Evolutionary conservation across 2,797 vertebrate genomes (phyloP).

Genomic region (Gallinago solitaria): DNA sequence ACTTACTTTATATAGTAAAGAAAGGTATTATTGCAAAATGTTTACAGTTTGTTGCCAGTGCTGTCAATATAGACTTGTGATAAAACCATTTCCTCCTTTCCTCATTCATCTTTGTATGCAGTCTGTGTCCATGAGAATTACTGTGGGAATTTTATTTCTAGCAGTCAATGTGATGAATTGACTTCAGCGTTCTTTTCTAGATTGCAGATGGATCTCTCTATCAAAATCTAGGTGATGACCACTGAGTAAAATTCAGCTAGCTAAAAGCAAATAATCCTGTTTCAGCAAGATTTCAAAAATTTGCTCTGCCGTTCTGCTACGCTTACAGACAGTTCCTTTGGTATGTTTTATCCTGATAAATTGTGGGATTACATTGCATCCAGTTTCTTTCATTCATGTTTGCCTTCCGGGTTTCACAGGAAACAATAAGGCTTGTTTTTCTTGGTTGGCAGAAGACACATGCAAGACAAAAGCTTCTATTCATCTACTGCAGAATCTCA

Average conservation of each 20-base stretch:
- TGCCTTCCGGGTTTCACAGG: constrained; percentile 22
- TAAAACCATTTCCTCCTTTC: constrained; percentile 9
- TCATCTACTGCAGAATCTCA: background rate
- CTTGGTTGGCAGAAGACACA: constrained; percentile 42
- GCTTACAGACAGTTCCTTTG: background rate
- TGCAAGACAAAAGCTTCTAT: constrained; percentile 35
- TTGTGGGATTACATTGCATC: background rate
- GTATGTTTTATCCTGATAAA: background rate
- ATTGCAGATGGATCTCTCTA: background rate
- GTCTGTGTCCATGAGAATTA: background rate
- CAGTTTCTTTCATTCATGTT: background rate
- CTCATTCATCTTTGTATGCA: background rate
- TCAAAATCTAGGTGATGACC: background rate
- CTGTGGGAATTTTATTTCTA: constrained; percentile 6
- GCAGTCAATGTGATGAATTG: background rate
- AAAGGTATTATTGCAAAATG: background rate
- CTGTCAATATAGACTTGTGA: background rate
- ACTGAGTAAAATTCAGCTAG: background rate
- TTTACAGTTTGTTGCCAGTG: background rate
- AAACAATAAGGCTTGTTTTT: constrained; percentile 27
- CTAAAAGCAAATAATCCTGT: background rate
- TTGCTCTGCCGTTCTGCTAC: background rate
- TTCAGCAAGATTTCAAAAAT: background rate
- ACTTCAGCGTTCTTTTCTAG: background rate
- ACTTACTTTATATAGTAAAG: background rate